A percentile compares a stretch with the other conserved stretches of the same genome.
These are phyloP conservation scores for Gila orcuttii DNA, from an alignment of 2,113 vertebrate species.

Conservation along the genomic window DNA sequence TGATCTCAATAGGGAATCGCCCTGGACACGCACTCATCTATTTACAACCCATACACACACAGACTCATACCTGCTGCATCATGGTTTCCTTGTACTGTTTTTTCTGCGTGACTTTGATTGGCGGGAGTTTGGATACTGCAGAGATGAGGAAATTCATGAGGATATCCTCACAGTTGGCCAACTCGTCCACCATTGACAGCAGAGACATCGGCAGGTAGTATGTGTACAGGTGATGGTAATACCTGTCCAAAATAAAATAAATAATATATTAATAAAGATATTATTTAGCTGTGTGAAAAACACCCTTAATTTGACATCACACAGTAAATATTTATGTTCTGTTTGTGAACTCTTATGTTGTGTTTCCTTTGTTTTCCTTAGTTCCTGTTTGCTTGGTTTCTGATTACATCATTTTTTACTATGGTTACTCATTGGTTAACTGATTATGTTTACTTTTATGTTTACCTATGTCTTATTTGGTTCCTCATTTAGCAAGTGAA, in stretches of 20 bases:
- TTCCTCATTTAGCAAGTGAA: no score
- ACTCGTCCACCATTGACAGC: conserved; percentile 74
- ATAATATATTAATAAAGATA: not conserved
- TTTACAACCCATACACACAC: conserved; percentile 52
- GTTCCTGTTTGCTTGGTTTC: no score
- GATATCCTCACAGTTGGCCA: conserved; percentile 82
- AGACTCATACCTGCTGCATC: conserved; percentile 76
- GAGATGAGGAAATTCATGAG: conserved; percentile 82
- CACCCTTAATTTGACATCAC: no score
- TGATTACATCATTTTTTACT: no score
- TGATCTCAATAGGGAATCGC: conserved; percentile 10
- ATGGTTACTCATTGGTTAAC: no score
- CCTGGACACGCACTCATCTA: conserved; percentile 35
- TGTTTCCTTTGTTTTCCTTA: no score
- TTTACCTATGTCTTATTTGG: no score
- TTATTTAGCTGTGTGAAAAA: not conserved
- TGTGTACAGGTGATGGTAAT: conserved; percentile 80
- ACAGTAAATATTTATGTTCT: no score
- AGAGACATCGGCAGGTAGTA: conserved; percentile 73
- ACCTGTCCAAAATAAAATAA: conserved; percentile 63
- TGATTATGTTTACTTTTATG: no score
- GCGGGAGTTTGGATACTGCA: conserved; percentile 78
- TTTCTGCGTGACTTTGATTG: conserved; percentile 83
- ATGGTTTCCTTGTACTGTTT: conserved; percentile 84
- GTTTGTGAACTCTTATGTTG: no score